Base-by-base conservation (phyloP, 2,888 invertebrate genomes). In the Chymomyza procnemis region DNA sequence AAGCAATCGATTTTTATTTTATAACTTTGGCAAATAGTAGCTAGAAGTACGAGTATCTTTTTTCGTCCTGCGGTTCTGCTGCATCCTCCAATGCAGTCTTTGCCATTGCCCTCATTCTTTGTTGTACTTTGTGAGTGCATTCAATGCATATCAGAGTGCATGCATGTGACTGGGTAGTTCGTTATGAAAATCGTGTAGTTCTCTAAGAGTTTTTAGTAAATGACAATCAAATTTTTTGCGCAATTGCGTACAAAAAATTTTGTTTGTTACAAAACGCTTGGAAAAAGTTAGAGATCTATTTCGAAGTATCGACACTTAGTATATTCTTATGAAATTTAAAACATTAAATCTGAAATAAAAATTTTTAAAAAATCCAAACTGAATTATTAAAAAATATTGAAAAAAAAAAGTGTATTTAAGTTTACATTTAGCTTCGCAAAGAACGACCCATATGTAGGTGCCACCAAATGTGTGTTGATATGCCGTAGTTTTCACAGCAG, bases 1-100 rank as follows among this genome's bases (percentile, higher is more conserved):
- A 58, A 54, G 66, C 68, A 71, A 84, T 76, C 76, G 82, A 76
- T 76, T 74, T 73, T 47, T 47, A 56, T 65, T 34, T 56, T 71
- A 64, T 71, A 41, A 57, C 30, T 47, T 54, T n/a, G 30, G 61
- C 69, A 61, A 69, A 71, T 78, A 61, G 73, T 78, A 61, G 73
- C 57, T 65, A 55, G 69, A 65, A 48, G 61, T 56, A 16, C 61
- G 59, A 26, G 65, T 55, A 67, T 66, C 76, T 67, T 67, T 60
- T 46, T 76, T n/a, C n/a, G n/a, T n/a, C 62, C 59, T 19, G 50
- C 46, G 52, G 61, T 56, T 22, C 50, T 19, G 22, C 26, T 47
- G 59, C 22, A 48, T 54, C 9, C 21, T 41, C 12, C 12, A 41
- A 41, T 60, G 64, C 64, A 41, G 50, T 48, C 55, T 47, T 26